Conservation (phyloP, 2,797 vertebrate species). For the Sebastolobus altivelis region DNA sequence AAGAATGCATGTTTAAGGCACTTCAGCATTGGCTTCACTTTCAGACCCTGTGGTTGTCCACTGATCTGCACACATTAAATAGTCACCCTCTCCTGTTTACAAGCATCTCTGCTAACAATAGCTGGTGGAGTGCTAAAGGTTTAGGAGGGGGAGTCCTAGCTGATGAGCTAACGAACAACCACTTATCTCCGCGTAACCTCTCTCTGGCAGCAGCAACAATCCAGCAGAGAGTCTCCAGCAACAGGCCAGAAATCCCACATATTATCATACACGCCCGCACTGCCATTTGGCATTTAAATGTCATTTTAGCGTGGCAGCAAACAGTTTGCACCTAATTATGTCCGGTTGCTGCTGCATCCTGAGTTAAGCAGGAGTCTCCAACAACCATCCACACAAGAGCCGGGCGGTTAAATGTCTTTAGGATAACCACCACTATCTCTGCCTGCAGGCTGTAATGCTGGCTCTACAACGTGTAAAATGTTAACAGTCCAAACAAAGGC, state of each 20-base stretch:
- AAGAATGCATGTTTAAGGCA: too few species aligned
- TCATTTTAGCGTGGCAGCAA: constrained; percentile 82
- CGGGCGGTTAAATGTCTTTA: constrained; percentile 27
- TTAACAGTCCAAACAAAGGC: constrained; percentile 51
- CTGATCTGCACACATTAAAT: constrained; percentile 43
- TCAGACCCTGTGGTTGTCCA: not conserved
- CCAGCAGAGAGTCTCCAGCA: constrained; percentile 60
- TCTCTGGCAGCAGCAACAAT: constrained; percentile 57
- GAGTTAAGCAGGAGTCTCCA: constrained; percentile 35
- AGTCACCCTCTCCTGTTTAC: constrained; percentile 40
- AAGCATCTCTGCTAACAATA: constrained; percentile 56
- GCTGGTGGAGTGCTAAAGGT: constrained; percentile 32
- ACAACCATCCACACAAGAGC: constrained; percentile 24
- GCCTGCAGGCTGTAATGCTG: constrained; percentile 19
- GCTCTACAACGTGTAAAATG: constrained; percentile 43
- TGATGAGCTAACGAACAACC: constrained; percentile 58
- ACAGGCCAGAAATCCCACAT: constrained; percentile 72
- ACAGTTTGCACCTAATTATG: constrained; percentile 89
- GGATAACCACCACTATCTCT: constrained; percentile 21
- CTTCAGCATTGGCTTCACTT: too few species aligned
- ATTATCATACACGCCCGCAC: constrained; percentile 56
- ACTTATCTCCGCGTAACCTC: constrained; percentile 69
- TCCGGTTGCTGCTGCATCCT: constrained; percentile 76
- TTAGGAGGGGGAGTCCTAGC: constrained; percentile 43
- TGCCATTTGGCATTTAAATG: constrained; percentile 90